Base-by-base conservation (phyloP, 2,888 invertebrate genomes). In the Caenorhabditis imperialis region DNA sequence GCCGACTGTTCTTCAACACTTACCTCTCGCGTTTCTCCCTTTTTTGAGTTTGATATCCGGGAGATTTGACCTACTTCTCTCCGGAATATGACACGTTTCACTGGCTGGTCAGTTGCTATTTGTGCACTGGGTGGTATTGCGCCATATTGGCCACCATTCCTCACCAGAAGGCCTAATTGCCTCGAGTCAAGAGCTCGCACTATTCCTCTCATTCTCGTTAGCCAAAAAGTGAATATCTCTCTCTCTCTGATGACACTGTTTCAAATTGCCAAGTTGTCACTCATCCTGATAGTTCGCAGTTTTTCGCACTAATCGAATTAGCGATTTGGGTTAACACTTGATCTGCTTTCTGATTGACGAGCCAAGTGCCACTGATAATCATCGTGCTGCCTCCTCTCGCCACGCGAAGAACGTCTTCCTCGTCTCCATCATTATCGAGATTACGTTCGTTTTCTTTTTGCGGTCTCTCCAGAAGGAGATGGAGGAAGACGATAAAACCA, bases 261-360 rank as follows among this genome's bases (percentile, higher is more conserved):
- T 30, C n/a, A n/a, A 10, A 30, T 30, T 7, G 30, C 30, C 30
- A 30, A 50, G n/a, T n/a, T 60, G 60, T 61, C 61, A 61, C 61
- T 61, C 61, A 60, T 40, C 40, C 38, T 23, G 40, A n/a, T 1
- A 16, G 10, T 61, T 51, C 44, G 27, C 33, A 30, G 60, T 42
- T 48, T 61, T 53, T 62, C 25, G 6, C n/a, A 45, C 62, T 62
- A 62, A 62, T 62, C 63, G 54, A 65, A 65, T 65, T 65, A 65
- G 55, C 48, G 33, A 65, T 55, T 55, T 54, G 48, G 48, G 47
- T 55, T 54, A 44, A n/a, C 48, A 53, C 33, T 51, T 27, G 44
- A 35, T 44, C 16, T n/a, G 48, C 53, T 42, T 53, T 44, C 53
- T 53, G 53, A 40, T 45, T 27, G 44, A 10, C 42, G 14, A 12